phyloP scores from a whole-genome alignment of 2,888 invertebrate species.

The Aphidius colemani region DNA sequence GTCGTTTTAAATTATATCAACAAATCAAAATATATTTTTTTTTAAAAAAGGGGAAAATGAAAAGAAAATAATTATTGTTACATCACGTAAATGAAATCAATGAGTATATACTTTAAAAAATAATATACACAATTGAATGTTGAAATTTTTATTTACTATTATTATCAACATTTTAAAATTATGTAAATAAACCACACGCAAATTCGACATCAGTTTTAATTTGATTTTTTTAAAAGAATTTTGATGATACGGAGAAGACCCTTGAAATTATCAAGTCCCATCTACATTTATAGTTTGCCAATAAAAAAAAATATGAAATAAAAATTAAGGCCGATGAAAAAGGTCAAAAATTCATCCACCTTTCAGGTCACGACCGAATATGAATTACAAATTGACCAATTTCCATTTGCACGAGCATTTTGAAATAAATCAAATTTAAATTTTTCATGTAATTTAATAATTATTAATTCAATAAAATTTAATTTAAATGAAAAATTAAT shows the following conservation, averaged over 20 bases:
- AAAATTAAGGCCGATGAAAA: slow-evolving; percentile 34
- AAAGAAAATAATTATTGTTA: no score
- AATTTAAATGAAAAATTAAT: background rate
- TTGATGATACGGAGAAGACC: slow-evolving; percentile 9
- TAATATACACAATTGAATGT: no score
- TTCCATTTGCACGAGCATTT: slow-evolving; percentile 39
- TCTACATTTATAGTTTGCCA: background rate
- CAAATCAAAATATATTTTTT: no score
- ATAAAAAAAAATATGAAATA: background rate
- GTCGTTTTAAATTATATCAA: no score
- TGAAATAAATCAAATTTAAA: slow-evolving; percentile 15
- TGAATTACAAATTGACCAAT: slow-evolving; percentile 58
- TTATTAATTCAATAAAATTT: no score
- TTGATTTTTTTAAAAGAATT: background rate
- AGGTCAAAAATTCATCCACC: slow-evolving; percentile 52
- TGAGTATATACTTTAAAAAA: background rate
- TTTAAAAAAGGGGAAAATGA: no score
- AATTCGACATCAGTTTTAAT: slow-evolving; percentile 6
- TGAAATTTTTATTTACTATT: no score
- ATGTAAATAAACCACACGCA: background rate
- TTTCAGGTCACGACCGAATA: slow-evolving; percentile 56
- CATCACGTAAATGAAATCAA: slow-evolving; percentile 9
- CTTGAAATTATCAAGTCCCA: slow-evolving; percentile 11
- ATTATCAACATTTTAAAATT: no score
- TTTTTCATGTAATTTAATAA: no score